Evolutionary conservation across 2,113 vertebrate genomes (phyloP).

Genomic region (Leiothrix lutea): DNA sequence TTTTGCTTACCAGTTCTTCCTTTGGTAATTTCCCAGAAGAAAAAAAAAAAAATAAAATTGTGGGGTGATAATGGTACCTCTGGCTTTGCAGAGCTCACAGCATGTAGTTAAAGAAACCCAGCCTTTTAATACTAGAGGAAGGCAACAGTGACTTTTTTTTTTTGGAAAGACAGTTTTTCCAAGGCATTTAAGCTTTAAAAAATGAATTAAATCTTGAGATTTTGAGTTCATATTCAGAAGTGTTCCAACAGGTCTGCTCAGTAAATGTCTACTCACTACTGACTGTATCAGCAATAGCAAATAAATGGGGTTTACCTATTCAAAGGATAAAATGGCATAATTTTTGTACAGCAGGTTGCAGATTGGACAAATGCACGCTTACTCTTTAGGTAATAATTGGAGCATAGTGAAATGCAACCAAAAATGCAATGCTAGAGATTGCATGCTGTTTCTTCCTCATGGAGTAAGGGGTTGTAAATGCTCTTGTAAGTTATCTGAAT

Average conservation of each 20-base stretch:
- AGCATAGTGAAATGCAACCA: background rate
- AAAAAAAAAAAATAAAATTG: no score
- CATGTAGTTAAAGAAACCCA: background rate
- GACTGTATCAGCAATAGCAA: background rate
- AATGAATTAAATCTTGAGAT: background rate
- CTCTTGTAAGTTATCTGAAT: background rate
- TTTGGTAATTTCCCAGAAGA: background rate
- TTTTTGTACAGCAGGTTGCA: background rate
- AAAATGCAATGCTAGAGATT: background rate
- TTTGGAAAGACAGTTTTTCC: background rate
- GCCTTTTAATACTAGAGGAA: background rate
- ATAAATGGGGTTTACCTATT: background rate
- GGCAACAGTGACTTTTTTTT: background rate
- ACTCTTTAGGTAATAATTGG: background rate
- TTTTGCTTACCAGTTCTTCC: background rate
- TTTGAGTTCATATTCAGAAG: background rate
- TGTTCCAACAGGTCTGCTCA: background rate
- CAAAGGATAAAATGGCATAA: background rate
- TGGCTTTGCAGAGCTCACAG: background rate
- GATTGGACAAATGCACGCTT: background rate
- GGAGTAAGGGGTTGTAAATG: background rate
- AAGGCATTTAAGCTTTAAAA: background rate
- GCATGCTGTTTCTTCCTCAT: background rate
- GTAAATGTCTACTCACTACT: background rate
- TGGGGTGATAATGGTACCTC: background rate